Evolutionary conservation across 2,888 invertebrate genomes (phyloP), one percentile per base, ranked within the genome.

Genomic region (Hirtodrosophila duncani): DNA sequence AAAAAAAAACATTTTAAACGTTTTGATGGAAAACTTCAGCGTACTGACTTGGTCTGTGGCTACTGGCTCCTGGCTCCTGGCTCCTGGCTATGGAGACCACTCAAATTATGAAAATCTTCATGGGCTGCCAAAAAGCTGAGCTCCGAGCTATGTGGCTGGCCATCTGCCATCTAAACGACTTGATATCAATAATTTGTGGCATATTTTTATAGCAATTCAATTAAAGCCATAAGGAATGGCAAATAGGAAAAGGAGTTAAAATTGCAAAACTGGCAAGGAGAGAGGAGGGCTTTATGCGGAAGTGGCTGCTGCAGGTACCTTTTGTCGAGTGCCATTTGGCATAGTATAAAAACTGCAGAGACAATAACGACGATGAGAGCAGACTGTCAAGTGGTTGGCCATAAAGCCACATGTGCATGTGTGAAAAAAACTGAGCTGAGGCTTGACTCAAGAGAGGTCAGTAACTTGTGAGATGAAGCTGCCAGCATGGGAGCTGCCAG

Each of bases 1-100:
- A 70, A 64, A 61, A 70, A 70, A 63, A 67, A 67, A 70, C 71
- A 70, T 64, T 69, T 67, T 70, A 70, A 69, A 67, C 71, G 71
- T 60, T 69, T 69, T 70, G 70, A 67, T 69, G 67, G 61, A 70
- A 67, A 69, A 69, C 68, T 70, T 69, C 52, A 18, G 57, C 50
- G 56, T 61, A 52, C 51, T 68, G 56, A 63, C 61, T 64, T 24
- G 29, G 37, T 23, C 24, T 16, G 11, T 37, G 18, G 23, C 45
- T 56, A 59, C 64, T 51, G 51, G 53, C 60, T 57, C 43, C 60
- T 74, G 55, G 42, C 44, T 56, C 52, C 58, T 67, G 44, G 45
- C 3, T 17, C 17, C 27, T n/a, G 17, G 14, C n/a, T 29, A 16
- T 13, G n/a, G 13, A 9, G 30, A 55, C 65, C 68, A 68, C 69